phyloP scores from a whole-genome alignment of 2,113 vertebrate species.

The Apistogramma diplotaenia region DNA sequence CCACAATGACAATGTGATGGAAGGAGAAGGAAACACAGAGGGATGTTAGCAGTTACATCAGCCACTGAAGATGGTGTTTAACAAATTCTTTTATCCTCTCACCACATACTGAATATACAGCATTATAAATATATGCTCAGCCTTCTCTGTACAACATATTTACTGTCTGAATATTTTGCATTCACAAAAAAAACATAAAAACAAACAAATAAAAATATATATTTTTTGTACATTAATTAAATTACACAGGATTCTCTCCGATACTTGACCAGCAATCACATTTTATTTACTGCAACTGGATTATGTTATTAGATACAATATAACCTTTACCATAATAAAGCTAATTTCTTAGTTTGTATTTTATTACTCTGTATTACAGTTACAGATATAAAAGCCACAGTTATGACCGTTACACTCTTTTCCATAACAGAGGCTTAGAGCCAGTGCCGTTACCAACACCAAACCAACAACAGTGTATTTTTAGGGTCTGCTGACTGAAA shows the following conservation, averaged over 20 bases:
- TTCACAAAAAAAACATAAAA: slow-evolving; percentile 12
- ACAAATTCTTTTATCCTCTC: neutral
- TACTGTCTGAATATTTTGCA: neutral
- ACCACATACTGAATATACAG: neutral
- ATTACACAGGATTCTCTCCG: neutral
- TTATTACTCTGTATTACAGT: neutral
- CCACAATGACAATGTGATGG: neutral
- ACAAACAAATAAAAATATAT: neutral
- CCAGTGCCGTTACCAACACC: neutral
- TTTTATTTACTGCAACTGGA: neutral
- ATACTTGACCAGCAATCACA: no score
- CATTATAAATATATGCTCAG: slow-evolving; percentile 24
- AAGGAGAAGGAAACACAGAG: neutral
- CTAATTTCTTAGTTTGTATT: neutral
- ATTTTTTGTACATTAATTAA: neutral
- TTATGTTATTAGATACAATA: slow-evolving; percentile 28
- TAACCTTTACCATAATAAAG: neutral
- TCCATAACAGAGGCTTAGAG: neutral
- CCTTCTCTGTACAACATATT: slow-evolving; percentile 20
- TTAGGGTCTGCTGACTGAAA: neutral
- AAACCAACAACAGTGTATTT: neutral
- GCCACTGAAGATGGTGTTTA: slow-evolving; percentile 1
- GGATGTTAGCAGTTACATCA: slow-evolving; percentile 23
- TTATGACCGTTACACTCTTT: neutral
- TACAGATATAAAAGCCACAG: neutral